Evolutionary conservation across 2,113 vertebrate genomes (phyloP).

Genomic region (Neotragus moschatus): DNA sequence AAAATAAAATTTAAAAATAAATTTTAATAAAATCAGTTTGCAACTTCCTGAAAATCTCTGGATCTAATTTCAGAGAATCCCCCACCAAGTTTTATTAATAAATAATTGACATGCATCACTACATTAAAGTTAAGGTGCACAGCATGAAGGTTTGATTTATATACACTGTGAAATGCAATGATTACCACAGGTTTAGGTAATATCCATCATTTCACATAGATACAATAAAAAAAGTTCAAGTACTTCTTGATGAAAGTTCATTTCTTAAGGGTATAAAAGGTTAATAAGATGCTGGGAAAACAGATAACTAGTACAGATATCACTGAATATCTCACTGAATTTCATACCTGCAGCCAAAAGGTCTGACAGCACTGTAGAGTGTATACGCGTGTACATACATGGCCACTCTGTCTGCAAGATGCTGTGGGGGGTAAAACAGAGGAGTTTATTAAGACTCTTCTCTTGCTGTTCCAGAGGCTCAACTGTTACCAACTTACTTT

Average conservation of each 20-base stretch:
- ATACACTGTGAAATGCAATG: not conserved
- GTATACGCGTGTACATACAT: slow-evolving; percentile 99
- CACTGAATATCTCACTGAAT: not conserved
- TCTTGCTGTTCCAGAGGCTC: not conserved
- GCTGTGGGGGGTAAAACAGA: slow-evolving; percentile 76
- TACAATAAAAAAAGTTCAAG: not conserved
- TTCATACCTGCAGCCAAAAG: slow-evolving; percentile 96
- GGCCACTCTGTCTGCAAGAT: slow-evolving; percentile 95
- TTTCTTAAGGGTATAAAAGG: not conserved
- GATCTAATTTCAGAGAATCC: not conserved
- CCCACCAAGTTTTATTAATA: not conserved
- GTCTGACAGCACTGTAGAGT: slow-evolving; percentile 96
- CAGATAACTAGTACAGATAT: not conserved
- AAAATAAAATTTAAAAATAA: accelerated
- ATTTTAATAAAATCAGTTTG: not conserved
- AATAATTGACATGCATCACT: not conserved
- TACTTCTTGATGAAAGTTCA: not conserved
- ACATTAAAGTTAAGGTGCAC: not conserved
- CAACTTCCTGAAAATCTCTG: slow-evolving; percentile 5
- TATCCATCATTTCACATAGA: not conserved
- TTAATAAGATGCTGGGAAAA: not conserved
- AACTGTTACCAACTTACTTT: slow-evolving; percentile 83
- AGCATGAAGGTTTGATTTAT: not conserved
- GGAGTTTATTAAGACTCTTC: not conserved
- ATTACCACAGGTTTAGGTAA: not conserved